These are phyloP conservation scores for Cheilinus undulatus DNA, from an alignment of 2,113 vertebrate genomes.

Conservation along the genomic window DNA sequence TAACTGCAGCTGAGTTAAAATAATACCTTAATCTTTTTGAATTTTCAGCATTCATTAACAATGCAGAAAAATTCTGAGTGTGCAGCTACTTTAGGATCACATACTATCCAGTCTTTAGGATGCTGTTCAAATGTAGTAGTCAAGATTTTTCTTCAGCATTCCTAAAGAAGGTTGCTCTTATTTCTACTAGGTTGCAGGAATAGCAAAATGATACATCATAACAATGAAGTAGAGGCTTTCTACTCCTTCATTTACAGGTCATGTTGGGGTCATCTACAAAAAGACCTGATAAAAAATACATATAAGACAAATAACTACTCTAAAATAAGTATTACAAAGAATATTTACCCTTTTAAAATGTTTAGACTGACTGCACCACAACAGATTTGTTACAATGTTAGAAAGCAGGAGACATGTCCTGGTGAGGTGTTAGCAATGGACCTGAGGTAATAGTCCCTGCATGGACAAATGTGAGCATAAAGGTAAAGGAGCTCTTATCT, in stretches of 20 bases:
- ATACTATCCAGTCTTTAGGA: background rate
- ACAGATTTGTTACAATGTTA: constrained; percentile 15
- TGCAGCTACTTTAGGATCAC: background rate
- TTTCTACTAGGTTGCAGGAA: no score
- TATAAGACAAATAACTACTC: background rate
- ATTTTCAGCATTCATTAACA: no score
- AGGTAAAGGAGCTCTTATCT: background rate
- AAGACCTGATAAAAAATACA: background rate
- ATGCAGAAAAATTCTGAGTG: no score
- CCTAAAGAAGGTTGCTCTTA: no score
- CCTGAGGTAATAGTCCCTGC: background rate
- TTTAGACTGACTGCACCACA: constrained; percentile 22
- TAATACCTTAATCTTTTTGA: no score
- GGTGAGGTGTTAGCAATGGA: background rate
- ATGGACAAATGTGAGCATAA: constrained; percentile 14
- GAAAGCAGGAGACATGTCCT: background rate
- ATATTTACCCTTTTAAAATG: background rate
- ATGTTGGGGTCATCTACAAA: constrained; percentile 8
- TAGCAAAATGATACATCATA: background rate
- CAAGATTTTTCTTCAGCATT: no score
- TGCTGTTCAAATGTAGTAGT: background rate
- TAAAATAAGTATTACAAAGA: background rate
- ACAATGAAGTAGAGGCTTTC: background rate
- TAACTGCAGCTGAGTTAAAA: no score
- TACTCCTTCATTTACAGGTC: background rate